phyloP scores from a whole-genome alignment of 2,797 vertebrate genomes.

The Enteromius radiatus region DNA sequence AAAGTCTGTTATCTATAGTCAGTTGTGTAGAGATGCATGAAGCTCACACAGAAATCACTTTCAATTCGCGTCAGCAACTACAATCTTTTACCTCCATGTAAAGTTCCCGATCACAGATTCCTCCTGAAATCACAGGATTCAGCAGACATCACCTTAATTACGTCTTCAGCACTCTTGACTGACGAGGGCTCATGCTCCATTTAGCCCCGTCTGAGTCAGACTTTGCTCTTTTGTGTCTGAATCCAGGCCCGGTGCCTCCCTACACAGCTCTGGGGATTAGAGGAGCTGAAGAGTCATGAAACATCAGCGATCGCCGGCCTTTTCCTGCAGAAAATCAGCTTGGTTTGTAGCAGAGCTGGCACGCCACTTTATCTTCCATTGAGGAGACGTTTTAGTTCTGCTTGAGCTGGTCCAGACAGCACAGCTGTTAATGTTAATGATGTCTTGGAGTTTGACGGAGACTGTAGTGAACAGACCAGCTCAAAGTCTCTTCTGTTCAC shows the following conservation, averaged over 20 bases:
- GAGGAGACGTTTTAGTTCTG: slow-evolving; percentile 7
- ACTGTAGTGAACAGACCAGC: not conserved
- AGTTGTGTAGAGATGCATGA: not conserved
- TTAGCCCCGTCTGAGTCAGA: slow-evolving; percentile 40
- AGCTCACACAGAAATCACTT: not conserved
- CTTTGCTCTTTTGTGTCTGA: slow-evolving; percentile 31
- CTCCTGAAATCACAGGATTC: not conserved
- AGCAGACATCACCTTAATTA: not conserved
- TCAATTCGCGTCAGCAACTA: not conserved
- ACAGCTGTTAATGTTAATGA: not conserved
- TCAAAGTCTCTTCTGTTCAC: not conserved
- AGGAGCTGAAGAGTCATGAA: slow-evolving; percentile 13
- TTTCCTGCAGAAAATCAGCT: not conserved
- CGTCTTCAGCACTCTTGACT: not conserved
- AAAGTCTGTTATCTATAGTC: not conserved
- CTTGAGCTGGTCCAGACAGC: slow-evolving; percentile 1
- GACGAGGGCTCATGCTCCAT: slow-evolving; percentile 40
- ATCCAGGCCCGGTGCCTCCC: not conserved
- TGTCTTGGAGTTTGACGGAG: slow-evolving; percentile 19
- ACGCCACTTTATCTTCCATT: not conserved
- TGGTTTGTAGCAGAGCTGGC: not conserved
- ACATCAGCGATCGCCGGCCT: not conserved
- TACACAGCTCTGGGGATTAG: slow-evolving; percentile 25
- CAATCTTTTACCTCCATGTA: not conserved
- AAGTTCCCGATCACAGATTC: not conserved